Percentiles rank a stretch among this genome's conserved stretches.
Evolutionary conservation across 37 sponge, comb jelly and placozoan genomes (phyloP).

Genomic region (Theonella swinhoei): DNA sequence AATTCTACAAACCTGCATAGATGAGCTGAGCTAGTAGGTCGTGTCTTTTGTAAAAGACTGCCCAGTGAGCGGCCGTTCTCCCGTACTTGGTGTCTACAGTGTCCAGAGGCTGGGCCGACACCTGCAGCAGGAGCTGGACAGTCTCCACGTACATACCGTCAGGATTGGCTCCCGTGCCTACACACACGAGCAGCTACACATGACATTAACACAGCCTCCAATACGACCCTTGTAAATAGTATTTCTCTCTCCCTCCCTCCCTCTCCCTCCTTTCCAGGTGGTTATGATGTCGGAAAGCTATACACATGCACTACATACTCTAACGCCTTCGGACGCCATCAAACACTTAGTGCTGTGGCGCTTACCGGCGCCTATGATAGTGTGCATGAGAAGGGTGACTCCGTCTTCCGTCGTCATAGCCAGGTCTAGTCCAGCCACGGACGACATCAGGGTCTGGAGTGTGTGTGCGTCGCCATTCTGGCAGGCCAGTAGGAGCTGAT

Average conservation of each 20-base stretch:
- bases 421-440: constrained; percentile 15
- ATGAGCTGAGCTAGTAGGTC: constrained; percentile 72
- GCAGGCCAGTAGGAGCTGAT: constrained; percentile 6
- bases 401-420: constrained; percentile 63
- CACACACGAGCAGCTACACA: neutral
- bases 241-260: neutral
- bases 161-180: constrained; percentile 21
- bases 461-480: constrained; percentile 14
- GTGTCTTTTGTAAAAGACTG: constrained; percentile 57
- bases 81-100: constrained; percentile 68
- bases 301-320: neutral
- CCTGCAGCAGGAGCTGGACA: constrained; percentile 53
- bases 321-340: no score
- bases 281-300: neutral
- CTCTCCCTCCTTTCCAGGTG: neutral
- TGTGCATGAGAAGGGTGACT: constrained; percentile 63
- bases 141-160: constrained; percentile 27
- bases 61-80: constrained; percentile 83
- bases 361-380: constrained; percentile 67
- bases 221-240: neutral
- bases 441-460: neutral
- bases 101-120: constrained; percentile 27
- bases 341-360: no score
- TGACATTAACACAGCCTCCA: neutral
- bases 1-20: constrained; percentile 69